phyloP scores from a whole-genome alignment of 2,797 vertebrate species.

The Rallus crepitans region DNA sequence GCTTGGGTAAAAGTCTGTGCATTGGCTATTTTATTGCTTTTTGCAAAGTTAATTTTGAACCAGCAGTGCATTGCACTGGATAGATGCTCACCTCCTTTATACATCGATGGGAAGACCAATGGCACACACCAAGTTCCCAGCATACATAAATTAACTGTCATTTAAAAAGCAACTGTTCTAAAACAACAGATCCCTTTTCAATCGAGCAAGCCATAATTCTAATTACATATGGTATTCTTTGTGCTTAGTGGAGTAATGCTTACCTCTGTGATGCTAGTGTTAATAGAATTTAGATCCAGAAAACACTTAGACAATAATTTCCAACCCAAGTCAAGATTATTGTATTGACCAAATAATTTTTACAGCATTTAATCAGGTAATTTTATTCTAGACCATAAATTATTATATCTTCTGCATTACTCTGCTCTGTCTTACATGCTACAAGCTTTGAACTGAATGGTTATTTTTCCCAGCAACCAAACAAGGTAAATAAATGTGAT shows the following conservation, averaged over 20 bases:
- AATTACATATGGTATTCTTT: background rate
- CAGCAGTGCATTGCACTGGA: background rate
- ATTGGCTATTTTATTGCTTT: background rate
- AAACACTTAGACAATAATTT: constrained; percentile 42
- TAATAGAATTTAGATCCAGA: constrained; percentile 1
- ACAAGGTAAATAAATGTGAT: constrained; percentile 88
- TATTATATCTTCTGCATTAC: constrained; percentile 41
- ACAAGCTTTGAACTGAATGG: constrained; percentile 75
- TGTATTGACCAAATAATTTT: constrained; percentile 20
- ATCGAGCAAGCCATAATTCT: background rate
- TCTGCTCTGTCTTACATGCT: constrained; percentile 62
- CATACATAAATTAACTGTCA: background rate
- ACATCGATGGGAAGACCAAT: background rate
- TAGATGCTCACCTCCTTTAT: background rate
- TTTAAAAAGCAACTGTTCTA: background rate
- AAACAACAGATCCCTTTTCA: background rate
- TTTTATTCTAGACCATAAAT: constrained; percentile 60
- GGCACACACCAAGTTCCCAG: background rate
- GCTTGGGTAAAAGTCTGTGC: background rate
- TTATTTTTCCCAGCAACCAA: constrained; percentile 78
- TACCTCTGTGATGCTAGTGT: background rate
- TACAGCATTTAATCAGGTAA: constrained; percentile 15
- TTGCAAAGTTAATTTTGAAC: background rate
- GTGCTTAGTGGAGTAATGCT: background rate
- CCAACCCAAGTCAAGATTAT: constrained; percentile 25